Base-by-base conservation (phyloP, 2,113 vertebrate species). In the Lagopus muta region DNA sequence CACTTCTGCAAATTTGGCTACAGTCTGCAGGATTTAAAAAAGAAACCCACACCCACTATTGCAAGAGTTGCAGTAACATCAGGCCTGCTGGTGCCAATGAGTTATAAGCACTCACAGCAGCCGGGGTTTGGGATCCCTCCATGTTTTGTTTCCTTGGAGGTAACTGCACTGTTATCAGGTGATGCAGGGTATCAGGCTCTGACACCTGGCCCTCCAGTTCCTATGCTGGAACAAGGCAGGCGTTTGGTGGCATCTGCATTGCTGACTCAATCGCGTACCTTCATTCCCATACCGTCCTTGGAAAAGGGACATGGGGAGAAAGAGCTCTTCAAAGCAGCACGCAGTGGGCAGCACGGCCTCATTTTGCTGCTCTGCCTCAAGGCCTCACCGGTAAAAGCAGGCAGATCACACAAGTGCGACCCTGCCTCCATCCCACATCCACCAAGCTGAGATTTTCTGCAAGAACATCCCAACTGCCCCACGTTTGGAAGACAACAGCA, bases 221-320 rank as follows among this genome's bases (percentile, higher is more conserved):
- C 93, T 14, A 18, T 43, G 2, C 28, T 36, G 77, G 77, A 75
- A 92, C 86, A 61, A 69, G 84, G 58, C 71, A 85, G 88, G 28
- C 22, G 6, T 71, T 75, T 89, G 87, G 93, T 93, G 90, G 94
- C 87, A 94, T 91, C 94, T 95, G 95, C 94, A 88, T 24, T 74
- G 85, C 94, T 93, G 94, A 93, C 87, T 95, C 94, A 82, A 48
- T 30, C 47, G 8, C 1, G 0, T 62, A 62, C 91, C 89, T 92
- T 50, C 2, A 0, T 17, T 84, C 82, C 38, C 34, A 89, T 93
- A 90, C 90, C 55, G 82, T 61, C 86, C 84, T 2, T 15, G 20
- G 28, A 81, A 82, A n/a, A 79, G 62, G 66, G 55, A 57, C 27
- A 4, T 32, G 54, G 38, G 8, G 38, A 43, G 9, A 22, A 60